Evolutionary conservation across 2,113 vertebrate species (phyloP), one percentile per base, ranked within the genome.

Genomic region (Scartelaos histophorus): DNA sequence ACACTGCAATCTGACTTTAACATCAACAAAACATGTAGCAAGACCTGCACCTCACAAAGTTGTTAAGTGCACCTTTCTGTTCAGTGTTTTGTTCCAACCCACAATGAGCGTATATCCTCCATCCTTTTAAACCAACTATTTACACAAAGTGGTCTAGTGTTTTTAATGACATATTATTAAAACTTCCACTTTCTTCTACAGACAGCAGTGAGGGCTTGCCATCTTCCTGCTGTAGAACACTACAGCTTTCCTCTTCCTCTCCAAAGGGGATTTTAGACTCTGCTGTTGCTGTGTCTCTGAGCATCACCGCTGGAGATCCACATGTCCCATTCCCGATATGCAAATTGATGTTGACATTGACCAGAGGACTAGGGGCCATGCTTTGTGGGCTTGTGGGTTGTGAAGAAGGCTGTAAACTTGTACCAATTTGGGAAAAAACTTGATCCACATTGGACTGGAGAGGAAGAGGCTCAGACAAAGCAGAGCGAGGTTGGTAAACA

Each of bases 301-400:
- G 69, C 0, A 69, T 66, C 62, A 71, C 58, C 49, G 86, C 35
- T 1, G 83, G 82, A 17, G 74, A 71, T 38, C 83, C 57, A 16
- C 77, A 75, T 21, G 81, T 67, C 11, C 88, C 82, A 0, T 83
- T 82, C n/a, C 78, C 69, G 16, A 91, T 88, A 58, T 90, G 75
- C 29, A 94, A 66, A 10, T 88, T 93, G 85, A 94, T 88, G 80
- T 80, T 94, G 69, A 94, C 83, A 0, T 93, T 93, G 45, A 94
- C 81, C 0, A 90, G 81, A 2, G 88, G 92, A 43, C 75, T 89
- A 66, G 80, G 77, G 57, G 88, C 73, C 47, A 84, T 57, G 29
- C 78, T 76, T 35, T 77, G 87, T 0, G 65, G 77, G 74, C 74
- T 84, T 78, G 70, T 91, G 70, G 69, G 76, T 65, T 73, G 87